Evolutionary conservation across 2,888 invertebrate genomes (phyloP).

Genomic region (Parelbella ahira): DNA sequence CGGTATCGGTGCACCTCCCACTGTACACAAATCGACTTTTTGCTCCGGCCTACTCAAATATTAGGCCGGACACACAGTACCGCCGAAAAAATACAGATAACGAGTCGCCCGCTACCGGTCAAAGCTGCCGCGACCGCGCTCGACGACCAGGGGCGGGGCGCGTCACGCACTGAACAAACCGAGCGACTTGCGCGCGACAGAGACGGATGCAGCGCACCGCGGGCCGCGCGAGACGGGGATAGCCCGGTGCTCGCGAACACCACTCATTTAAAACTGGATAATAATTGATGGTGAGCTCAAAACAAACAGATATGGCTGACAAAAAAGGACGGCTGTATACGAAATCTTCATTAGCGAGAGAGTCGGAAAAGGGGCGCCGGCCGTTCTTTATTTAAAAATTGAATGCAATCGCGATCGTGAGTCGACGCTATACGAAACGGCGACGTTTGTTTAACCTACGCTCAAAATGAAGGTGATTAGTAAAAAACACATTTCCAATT

Average conservation of each 20-base stretch:
- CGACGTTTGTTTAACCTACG: constrained; percentile 45
- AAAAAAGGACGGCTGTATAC: constrained; percentile 72
- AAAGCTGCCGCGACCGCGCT: constrained; percentile 56
- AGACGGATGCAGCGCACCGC: constrained; percentile 41
- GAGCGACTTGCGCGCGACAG: constrained; percentile 54
- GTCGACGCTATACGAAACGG: constrained; percentile 56
- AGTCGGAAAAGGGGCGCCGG: constrained; percentile 59
- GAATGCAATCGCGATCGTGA: constrained; percentile 65
- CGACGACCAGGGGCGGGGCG: constrained; percentile 62
- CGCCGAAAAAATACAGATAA: constrained; percentile 66
- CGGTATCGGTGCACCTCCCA: constrained; percentile 49
- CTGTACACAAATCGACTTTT: constrained; percentile 64
- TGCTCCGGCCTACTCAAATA: constrained; percentile 67
- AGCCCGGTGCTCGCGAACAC: constrained; percentile 60
- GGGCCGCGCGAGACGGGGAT: constrained; percentile 43
- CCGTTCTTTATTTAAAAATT: constrained; percentile 59
- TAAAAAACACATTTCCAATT: constrained; percentile 60
- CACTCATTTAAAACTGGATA: constrained; percentile 74
- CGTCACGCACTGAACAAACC: constrained; percentile 79
- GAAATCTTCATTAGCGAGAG: constrained; percentile 68
- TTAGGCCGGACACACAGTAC: constrained; percentile 65
- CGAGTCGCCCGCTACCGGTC: constrained; percentile 74
- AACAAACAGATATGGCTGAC: constrained; percentile 78
- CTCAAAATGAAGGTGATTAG: constrained; percentile 42
- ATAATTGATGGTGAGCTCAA: constrained; percentile 77